These are phyloP conservation scores for Hoplodrina blanda DNA, from an alignment of 2,888 invertebrate genomes.

Conservation along the genomic window DNA sequence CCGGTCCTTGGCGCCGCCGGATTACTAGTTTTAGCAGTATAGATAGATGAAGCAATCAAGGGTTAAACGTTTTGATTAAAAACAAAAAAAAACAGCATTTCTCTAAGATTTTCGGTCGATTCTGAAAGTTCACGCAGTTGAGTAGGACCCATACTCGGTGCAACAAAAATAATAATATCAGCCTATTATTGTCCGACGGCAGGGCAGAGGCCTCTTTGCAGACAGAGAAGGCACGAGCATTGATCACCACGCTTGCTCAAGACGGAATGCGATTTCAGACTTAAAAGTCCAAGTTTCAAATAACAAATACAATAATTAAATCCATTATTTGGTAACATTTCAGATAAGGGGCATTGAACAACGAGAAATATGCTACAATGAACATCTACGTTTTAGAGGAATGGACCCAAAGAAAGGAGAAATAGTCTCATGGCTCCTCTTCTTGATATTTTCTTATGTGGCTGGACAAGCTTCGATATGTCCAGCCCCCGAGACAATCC, in stretches of 20 bases:
- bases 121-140: neutral
- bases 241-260: no score
- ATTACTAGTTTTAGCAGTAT: conserved; percentile 60
- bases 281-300: no score
- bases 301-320: neutral
- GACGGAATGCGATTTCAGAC: no score
- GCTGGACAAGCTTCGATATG: conserved; percentile 87
- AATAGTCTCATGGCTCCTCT: conserved; percentile 78
- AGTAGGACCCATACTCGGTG: neutral
- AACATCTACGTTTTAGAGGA: conserved; percentile 79
- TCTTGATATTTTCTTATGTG: conserved; percentile 69
- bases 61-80: conserved; percentile 14
- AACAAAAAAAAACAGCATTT: conserved; percentile 8
- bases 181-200: no score
- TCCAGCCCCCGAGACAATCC: conserved; percentile 94
- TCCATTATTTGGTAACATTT: conserved; percentile 41
- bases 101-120: neutral
- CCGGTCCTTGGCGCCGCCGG: conserved; percentile 84
- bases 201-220: no score
- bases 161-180: neutral
- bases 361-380: conserved; percentile 83
- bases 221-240: no score
- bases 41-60: conserved; percentile 52
- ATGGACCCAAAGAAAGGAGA: conserved; percentile 82
- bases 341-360: conserved; percentile 53